Base-by-base conservation (phyloP, 2,888 invertebrate genomes). In the Lithophane ornitopus region DNA sequence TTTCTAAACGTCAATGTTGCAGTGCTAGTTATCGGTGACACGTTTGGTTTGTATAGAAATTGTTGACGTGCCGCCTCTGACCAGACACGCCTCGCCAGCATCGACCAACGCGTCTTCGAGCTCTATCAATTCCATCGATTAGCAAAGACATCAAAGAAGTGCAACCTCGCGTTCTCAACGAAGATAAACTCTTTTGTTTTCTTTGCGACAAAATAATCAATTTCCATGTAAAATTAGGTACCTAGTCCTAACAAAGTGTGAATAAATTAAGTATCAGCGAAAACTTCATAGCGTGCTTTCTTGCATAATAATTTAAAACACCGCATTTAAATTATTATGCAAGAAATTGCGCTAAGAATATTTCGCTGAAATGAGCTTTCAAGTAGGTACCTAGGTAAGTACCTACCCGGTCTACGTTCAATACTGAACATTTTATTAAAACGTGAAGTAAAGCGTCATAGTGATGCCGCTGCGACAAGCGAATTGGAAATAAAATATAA, bases 241-340 rank as follows among this genome's bases (percentile, higher is more conserved):
- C 34, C 22, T 12, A 26, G 14, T 61, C 19, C 0, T 41, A 41
- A 26, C 4, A 22, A 41, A 69, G 6, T 6, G 26, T 41, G n/a
- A 39, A 69, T 69, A 39, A 70, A 46, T 68, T 46, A 26, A 0
- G 7, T 46, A 19, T 16, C 22, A 19, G 34, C 46, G 34, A 69
- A 49, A 68, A 69, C 26, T 70, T 49, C 3, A 8, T n/a, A 46
- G 34, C 34, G 46, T 2, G n/a, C 19, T 65, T 46, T 68, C 34
- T 46, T 68, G 19, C 69, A 16, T 22, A 39, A 3, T 70, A 26
- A 70, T 26, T 70, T 44, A 19, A 67, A 70, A 46, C n/a, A 26
- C 16, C 26, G 26, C 26, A 58, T 69, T 68, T 14, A 39, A 49
- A 71, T 70, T 39, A 70, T 14, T 39, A 49, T 49, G 70, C 11